Percentiles rank a stretch among this genome's conserved stretches.
Conservation (phyloP, 2,113 vertebrate species). For the Crotalus tigris region DNA sequence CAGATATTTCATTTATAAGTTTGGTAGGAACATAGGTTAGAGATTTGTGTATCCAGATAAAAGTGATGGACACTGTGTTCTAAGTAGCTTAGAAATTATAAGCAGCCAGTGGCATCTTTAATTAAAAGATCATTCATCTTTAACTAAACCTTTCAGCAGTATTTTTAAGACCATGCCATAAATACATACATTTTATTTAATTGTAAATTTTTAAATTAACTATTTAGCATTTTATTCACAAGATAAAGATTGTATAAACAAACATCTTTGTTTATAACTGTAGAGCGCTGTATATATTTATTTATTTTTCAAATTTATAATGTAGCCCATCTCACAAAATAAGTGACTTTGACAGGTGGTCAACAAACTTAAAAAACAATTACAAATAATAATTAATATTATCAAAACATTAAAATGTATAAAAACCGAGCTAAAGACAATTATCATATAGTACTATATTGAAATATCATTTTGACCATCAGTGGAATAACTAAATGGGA, state of each 20-base stretch:
- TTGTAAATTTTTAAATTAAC: constrained; percentile 30
- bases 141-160: background rate
- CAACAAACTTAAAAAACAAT: background rate
- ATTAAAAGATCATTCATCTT: background rate
- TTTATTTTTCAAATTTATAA: background rate
- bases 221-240: constrained; percentile 32
- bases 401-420: background rate
- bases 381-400: background rate
- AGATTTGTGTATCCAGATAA: background rate
- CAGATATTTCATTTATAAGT: background rate
- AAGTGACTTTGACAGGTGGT: background rate
- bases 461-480: constrained; percentile 72
- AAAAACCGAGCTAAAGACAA: background rate
- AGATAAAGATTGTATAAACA: constrained; percentile 47
- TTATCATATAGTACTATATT: constrained; percentile 25
- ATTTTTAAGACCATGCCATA: constrained; percentile 17
- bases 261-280: constrained; percentile 39
- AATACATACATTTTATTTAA: constrained; percentile 1
- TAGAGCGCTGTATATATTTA: constrained; percentile 26
- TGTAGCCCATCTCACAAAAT: background rate
- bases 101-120: background rate
- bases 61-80: background rate
- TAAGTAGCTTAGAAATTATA: background rate
- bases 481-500: constrained; percentile 70
- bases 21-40: background rate